Evolutionary conservation across 2,797 vertebrate genomes (phyloP).

Genomic region (Poecilia gillii): DNA sequence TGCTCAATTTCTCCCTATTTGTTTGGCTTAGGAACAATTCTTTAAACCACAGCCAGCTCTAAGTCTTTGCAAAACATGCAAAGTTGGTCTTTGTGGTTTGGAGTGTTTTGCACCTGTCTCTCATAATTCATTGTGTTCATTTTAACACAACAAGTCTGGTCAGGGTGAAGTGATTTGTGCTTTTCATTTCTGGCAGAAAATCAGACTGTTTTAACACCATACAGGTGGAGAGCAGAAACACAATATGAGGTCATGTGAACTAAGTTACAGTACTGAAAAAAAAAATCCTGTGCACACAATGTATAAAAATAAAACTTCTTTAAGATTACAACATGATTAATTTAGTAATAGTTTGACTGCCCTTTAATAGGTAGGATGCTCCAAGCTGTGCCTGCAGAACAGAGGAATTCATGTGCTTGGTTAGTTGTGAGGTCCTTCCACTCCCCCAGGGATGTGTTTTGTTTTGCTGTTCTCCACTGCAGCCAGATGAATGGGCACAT

Average conservation of each 20-base stretch:
- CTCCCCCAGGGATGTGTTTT: conserved; percentile 69
- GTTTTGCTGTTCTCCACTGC: conserved; percentile 70
- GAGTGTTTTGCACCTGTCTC: conserved; percentile 50
- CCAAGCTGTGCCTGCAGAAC: conserved; percentile 43
- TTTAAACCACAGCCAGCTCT: conserved; percentile 46
- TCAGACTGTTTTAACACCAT: conserved; percentile 10
- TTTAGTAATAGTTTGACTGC: conserved; percentile 30
- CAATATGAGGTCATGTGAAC: conserved; percentile 14
- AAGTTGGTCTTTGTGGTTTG: conserved; percentile 43
- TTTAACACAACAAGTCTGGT: conserved; percentile 37
- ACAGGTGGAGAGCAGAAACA: conserved; percentile 25
- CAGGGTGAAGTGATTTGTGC: conserved; percentile 39
- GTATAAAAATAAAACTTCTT: background rate
- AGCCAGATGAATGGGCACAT: conserved; percentile 75
- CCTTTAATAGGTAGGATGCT: conserved; percentile 28
- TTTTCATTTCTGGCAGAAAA: conserved; percentile 30
- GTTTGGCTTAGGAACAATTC: conserved; percentile 32
- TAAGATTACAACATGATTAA: conserved; percentile 11
- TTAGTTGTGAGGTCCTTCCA: conserved; percentile 55
- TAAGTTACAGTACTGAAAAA: conserved; percentile 12
- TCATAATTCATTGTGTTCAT: conserved; percentile 33
- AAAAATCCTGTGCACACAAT: conserved; percentile 4
- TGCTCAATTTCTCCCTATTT: conserved; percentile 41
- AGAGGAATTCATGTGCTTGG: conserved; percentile 60
- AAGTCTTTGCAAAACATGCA: conserved; percentile 31